Evolutionary conservation across 1,140 invertebrate species (phyloP), one percentile per base, ranked within the genome.

Genomic region (Arctopsyche grandis): DNA sequence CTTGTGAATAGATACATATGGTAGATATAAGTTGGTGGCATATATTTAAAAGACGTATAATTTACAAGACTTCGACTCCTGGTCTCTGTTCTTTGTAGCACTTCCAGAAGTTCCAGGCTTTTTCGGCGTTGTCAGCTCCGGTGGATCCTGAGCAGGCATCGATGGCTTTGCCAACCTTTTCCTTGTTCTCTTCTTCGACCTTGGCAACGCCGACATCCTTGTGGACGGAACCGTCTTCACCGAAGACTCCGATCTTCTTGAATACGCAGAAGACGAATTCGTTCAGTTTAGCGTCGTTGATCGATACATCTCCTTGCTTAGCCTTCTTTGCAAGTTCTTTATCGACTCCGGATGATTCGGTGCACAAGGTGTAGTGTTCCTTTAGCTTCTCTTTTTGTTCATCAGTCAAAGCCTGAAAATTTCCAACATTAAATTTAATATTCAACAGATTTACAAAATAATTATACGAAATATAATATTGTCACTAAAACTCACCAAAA

Each of bases 171-270:
- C 63, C 77, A 12, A 78, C 60, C 12, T 19, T 29, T 19, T 80
- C 69, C 7, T 43, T 16, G 9, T 19, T 48, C 3, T 66, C 58
- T 29, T 46, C 71, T 0, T 66, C 56, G 16, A 52, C 22, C 19
- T 79, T 75, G 43, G 73, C 12, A 0, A 81, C 5, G 16, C 79
- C 81, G n/a, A 80, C 80, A 10, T 81, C 80, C 38, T 80, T 83
- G 16, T 78, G 71, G 74, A 83, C 74, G 19, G 73, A 56, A 0
- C 82, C 82, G 16, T 75, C 58, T 9, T 71, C 80, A 24, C 38
- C 16, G 19, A 83, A 60, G 21, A 83, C 48, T 4, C 75, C 82
- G 43, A 63, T 69, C 43, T 69, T 79, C 78, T 81, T 81, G n/a
- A 79, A 63, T 46, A 79, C 71, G 73, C 82, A 83, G 56, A 79